Evolutionary conservation across 2,113 vertebrate genomes (phyloP), one percentile per base, ranked within the genome.

Genomic region (Athene noctua): DNA sequence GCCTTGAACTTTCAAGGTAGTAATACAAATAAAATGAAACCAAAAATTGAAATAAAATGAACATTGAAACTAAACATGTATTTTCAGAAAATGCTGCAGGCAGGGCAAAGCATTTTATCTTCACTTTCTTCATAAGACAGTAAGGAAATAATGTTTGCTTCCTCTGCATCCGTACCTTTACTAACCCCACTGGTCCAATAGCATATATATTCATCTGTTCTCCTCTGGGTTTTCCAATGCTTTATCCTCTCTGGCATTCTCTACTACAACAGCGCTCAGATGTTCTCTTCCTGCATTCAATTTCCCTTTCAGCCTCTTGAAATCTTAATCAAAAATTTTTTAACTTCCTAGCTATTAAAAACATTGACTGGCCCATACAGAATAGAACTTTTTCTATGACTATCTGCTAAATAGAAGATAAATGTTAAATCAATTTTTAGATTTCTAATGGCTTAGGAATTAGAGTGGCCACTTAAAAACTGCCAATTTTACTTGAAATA

Each of bases 381-480:
- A 94, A 80, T 32, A 44, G n/a, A 68, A 79, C 54, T 81, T 84
- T 68, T 62, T 51, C 71, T 70, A 26, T 55, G 51, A 80, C 47
- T 34, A 23, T 55, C 74, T 91, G 91, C 55, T 97, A 90, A 88
- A 78, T 51, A 15, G 10, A 74, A 92, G 88, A 95, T 55, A 62
- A 88, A 94, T 4, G 46, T 62, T 92, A 90, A 97, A 88, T 95
- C 89, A 73, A 94, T 91, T 91, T 91, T 85, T 78, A 93, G 78
- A 59, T 96, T 95, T 95, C 81, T 95, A 95, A 96, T 94, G 87
- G 74, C 42, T 96, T 96, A 80, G 92, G 79, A 94, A 97, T 92
- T 95, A 73, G 81, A 95, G 84, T 14, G 49, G 66, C 51, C 87
- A 94, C 5, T 17, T 96, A 95, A 95, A 96, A 93, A 6, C 30